Evolutionary conservation across 2,797 vertebrate genomes (phyloP).

Genomic region (Eutrigla gurnardus): DNA sequence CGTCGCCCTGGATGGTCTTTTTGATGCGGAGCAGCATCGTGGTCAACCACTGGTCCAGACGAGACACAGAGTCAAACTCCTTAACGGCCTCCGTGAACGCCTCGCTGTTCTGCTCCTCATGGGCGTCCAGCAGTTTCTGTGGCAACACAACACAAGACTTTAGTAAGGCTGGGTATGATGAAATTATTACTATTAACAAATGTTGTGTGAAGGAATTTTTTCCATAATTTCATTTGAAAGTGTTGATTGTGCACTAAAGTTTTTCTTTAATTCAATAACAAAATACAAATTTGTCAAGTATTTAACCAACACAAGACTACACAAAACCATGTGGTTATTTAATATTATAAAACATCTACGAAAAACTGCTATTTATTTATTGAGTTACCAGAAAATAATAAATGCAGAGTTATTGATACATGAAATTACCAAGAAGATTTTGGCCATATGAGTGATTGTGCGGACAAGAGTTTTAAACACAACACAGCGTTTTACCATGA

Average conservation of each 20-base stretch:
- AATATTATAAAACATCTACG: too few relatives aligned
- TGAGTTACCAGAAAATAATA: too few relatives aligned
- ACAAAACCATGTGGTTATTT: background rate
- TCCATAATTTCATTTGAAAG: background rate
- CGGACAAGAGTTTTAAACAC: too few relatives aligned
- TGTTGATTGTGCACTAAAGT: background rate
- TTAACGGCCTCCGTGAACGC: conserved; percentile 98
- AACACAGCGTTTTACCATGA: too few relatives aligned
- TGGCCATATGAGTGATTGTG: too few relatives aligned
- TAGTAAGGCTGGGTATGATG: too few relatives aligned
- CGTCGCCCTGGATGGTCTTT: conserved; percentile 96
- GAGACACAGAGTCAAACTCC: conserved; percentile 96
- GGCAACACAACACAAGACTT: background rate
- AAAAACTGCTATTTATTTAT: background rate
- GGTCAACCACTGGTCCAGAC: conserved; percentile 98
- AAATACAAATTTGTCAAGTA: too few relatives aligned
- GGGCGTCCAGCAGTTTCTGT: conserved; percentile 97
- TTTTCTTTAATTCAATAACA: background rate
- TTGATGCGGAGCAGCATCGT: conserved; percentile 99
- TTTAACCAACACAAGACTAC: background rate
- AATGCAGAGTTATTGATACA: background rate
- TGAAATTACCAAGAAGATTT: background rate
- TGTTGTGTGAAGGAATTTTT: background rate
- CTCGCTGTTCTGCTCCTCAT: conserved; percentile 97
- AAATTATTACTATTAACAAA: too few relatives aligned